Base-by-base conservation (phyloP, 2,888 invertebrate species). In the Hypolimnas misippus region DNA sequence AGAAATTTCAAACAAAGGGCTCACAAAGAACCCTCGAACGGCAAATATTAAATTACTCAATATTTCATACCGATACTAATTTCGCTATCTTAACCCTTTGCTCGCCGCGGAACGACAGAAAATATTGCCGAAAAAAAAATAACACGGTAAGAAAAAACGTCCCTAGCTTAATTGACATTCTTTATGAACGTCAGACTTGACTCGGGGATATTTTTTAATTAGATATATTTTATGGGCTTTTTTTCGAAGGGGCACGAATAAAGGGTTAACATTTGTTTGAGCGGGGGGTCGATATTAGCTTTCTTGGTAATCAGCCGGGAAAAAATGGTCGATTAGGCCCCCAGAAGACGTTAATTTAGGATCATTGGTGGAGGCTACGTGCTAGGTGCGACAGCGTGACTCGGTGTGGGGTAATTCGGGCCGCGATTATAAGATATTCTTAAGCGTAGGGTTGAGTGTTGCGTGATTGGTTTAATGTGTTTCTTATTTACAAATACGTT, bases 191-290 rank as follows among this genome's bases (percentile, higher is more conserved):
- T 89, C 91, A 90, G 91, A 84, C 90, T 90, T 87, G 85, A 87
- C 84, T 86, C 84, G 85, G 84, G 92, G 89, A 92, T 92, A 92
- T 92, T 92, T 92, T 92, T 92, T 92, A 92, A 92, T 92, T 92
- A 92, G 92, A 92, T 92, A 92, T 92, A 92, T 92, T 92, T 92
- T 92, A 92, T 92, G 92, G 84, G 84, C 77, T 87, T 92, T 91
- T 91, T 92, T 90, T 83, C 81, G 88, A 91, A 84, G 89, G 89
- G 89, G 86, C 78, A 79, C 81, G 84, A 85, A 85, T 87, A 88
- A 90, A 89, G 90, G 92, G 91, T 92, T 91, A 90, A 87, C 90
- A 91, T 91, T 91, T 91, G 91, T 91, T 91, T 87, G 83, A 86
- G 82, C 79, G 76, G 82, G 87, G 88, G 89, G 85, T 84, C 88